Evolutionary conservation across 2,888 invertebrate genomes (phyloP).

Genomic region (Leptogaster cylindrica): DNA sequence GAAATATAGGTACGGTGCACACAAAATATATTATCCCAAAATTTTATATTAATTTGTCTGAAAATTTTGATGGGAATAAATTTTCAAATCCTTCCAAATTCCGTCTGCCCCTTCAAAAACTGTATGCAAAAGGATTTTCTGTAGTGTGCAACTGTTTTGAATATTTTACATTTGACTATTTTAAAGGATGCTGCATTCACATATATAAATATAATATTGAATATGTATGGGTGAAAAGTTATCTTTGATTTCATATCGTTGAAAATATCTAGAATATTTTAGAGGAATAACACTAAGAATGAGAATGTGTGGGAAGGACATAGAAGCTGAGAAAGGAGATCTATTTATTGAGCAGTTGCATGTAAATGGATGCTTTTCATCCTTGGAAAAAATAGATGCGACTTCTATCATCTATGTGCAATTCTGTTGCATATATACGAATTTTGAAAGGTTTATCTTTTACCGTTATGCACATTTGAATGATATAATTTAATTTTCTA

Average conservation of each 20-base stretch:
- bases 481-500: too few relatives aligned
- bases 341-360: too few relatives aligned
- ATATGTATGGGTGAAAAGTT: background rate
- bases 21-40: constrained; percentile 36
- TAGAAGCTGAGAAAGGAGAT: too few relatives aligned
- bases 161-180: constrained; percentile 31
- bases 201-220: background rate
- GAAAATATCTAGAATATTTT: constrained; percentile 29
- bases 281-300: too few relatives aligned
- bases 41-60: constrained; percentile 38
- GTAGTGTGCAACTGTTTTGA: constrained; percentile 36
- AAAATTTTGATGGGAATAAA: constrained; percentile 37
- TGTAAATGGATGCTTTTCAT: too few relatives aligned
- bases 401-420: too few relatives aligned
- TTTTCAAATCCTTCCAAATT: constrained; percentile 9
- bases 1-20: constrained; percentile 11
- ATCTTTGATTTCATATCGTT: constrained; percentile 14
- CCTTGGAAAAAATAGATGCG: too few relatives aligned
- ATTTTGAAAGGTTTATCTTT: too few relatives aligned
- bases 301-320: too few relatives aligned
- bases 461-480: too few relatives aligned
- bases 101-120: background rate
- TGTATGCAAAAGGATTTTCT: background rate
- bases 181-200: background rate
- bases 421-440: too few relatives aligned